A percentile compares a stretch with the other conserved stretches of the same genome.
phyloP scores from a whole-genome alignment of 1,140 invertebrate species.

The Trigoniulus corallinus region DNA sequence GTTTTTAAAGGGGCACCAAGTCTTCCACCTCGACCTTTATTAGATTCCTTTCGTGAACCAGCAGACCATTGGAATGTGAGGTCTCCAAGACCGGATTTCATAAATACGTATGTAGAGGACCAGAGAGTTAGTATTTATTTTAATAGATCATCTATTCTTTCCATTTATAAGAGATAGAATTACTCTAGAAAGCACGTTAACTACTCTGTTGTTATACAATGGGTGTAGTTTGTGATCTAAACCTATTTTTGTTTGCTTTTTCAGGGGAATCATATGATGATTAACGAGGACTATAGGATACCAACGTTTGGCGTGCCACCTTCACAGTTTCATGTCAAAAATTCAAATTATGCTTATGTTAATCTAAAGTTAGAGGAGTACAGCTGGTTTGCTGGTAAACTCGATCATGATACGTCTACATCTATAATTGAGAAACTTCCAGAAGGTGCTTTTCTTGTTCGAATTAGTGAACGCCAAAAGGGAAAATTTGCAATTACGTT shows the following conservation, averaged over 20 bases:
- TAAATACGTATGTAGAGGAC: slow-evolving; percentile 16
- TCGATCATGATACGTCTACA: slow-evolving; percentile 68
- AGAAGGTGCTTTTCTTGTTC: slow-evolving; percentile 74
- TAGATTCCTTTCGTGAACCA: too few relatives aligned
- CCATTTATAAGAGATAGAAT: background rate
- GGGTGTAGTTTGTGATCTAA: too few relatives aligned
- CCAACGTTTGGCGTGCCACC: too few relatives aligned
- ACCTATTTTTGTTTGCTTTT: too few relatives aligned
- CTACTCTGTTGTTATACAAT: too few relatives aligned
- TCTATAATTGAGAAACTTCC: slow-evolving; percentile 53
- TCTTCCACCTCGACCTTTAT: slow-evolving; percentile 6
- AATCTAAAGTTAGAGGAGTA: slow-evolving; percentile 22
- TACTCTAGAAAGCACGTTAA: too few relatives aligned
- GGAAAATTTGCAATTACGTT: slow-evolving; percentile 64
- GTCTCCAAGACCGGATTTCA: too few relatives aligned
- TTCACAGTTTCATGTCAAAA: too few relatives aligned
- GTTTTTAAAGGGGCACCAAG: slow-evolving; percentile 4
- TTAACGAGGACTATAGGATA: too few relatives aligned
- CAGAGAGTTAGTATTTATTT: slow-evolving; percentile 1
- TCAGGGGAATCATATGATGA: too few relatives aligned
- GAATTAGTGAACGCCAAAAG: slow-evolving; percentile 35
- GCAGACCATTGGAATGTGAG: too few relatives aligned
- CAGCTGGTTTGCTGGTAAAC: slow-evolving; percentile 58
- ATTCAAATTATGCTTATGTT: slow-evolving; percentile 13
- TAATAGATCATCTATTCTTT: background rate